Evolutionary conservation across 2,113 vertebrate genomes (phyloP).

Genomic region (Sorex fumeus): DNA sequence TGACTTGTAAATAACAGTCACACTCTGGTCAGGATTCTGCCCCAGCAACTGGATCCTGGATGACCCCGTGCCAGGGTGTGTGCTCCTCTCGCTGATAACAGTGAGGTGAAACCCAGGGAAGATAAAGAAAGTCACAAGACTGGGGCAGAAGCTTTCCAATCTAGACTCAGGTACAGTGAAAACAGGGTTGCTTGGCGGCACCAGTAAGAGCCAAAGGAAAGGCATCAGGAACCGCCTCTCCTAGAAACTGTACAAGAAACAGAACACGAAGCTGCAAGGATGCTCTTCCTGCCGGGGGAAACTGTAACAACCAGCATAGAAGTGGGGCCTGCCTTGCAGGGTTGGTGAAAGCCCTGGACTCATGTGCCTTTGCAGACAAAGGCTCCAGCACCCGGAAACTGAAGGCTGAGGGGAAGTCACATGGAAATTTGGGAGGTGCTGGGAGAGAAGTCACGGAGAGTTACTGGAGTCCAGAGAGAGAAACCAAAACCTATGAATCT

Average conservation of each 20-base stretch:
- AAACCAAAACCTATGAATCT: background rate
- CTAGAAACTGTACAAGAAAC: background rate
- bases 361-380: background rate
- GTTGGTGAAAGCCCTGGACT: too few species aligned
- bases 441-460: too few species aligned
- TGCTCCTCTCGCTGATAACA: background rate
- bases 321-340: background rate
- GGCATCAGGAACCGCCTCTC: background rate
- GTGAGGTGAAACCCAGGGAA: background rate
- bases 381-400: background rate
- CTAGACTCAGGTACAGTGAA: slow-evolving; percentile 10
- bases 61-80: background rate
- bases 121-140: slow-evolving; percentile 17
- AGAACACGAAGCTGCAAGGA: background rate
- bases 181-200: background rate
- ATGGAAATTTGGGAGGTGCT: background rate
- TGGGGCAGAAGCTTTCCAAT: slow-evolving; percentile 4
- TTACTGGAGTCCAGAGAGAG: too few species aligned
- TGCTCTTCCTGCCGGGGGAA: background rate
- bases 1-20: background rate
- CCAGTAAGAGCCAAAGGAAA: background rate
- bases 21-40: background rate
- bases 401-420: background rate
- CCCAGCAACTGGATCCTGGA: background rate
- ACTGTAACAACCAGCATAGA: background rate